Evolutionary conservation across 2,797 vertebrate species (phyloP), one percentile per base, ranked within the genome.

Genomic region (Amniataba percoides): DNA sequence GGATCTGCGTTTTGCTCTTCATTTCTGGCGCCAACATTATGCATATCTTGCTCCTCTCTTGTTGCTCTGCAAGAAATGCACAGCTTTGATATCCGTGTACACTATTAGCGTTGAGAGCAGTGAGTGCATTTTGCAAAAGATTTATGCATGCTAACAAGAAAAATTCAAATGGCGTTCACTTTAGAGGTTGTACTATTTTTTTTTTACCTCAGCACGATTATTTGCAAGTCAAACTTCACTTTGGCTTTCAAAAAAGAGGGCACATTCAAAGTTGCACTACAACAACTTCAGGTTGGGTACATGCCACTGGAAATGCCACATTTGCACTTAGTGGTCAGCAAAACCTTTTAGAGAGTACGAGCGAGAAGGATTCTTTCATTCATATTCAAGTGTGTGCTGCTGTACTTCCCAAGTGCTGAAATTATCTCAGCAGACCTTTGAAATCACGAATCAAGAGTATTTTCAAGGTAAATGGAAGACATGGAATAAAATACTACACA

Each of bases 171-270:
- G 69, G 7, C 68, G 36, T 64, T 88, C 83, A 71, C 62, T 58
- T 83, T 85, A 71, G 73, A 82, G 56, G 66, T 19, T 78, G 68
- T 63, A 48, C 71, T 49, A 57, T 43, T 42, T 80, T 75, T 77
- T 49, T 79, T 84, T 19, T 3, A 61, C 62, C 66, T 77, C 51
- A 0, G 59, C 51, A 31, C 55, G 25, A 83, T 87, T 85, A 91
- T 92, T 95, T 94, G 92, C 92, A 93, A 94, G 90, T 94, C 92
- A 95, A 95, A 95, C 92, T 87, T 77, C 57, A 68, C 77, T 88
- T 89, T 90, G 75, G 80, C 87, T 90, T 82, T 65, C 55, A 90
- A 91, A 91, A 85, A 72, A 60, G 59, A 74, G 62, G 59, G 49
- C 52, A 23, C 62, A 58, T 77, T 60, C 80, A 91, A 78, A 79